Conservation (phyloP, 2,888 invertebrate species). For the Iphiclides podalirius region DNA sequence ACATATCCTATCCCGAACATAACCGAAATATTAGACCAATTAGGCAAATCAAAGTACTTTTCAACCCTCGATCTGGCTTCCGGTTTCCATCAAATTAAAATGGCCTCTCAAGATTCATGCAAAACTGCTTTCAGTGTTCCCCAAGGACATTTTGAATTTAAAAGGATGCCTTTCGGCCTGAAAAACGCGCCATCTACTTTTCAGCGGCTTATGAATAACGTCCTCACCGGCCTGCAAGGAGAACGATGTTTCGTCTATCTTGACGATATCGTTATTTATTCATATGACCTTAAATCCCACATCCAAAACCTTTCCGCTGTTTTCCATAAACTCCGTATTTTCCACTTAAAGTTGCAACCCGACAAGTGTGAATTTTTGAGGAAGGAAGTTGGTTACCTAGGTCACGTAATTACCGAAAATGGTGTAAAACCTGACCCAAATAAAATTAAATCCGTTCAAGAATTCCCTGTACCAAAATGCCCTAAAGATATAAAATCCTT, state of each 20-base stretch:
- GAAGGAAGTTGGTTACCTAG: slow-evolving; percentile 29
- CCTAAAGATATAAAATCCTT: slow-evolving; percentile 24
- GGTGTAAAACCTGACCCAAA: slow-evolving; percentile 35
- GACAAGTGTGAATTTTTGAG: slow-evolving; percentile 36
- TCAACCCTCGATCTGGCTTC: slow-evolving; percentile 25
- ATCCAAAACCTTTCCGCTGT: neutral
- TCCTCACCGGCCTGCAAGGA: slow-evolving; percentile 29
- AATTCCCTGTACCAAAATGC: too few relatives aligned
- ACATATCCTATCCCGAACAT: neutral
- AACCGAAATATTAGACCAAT: slow-evolving; percentile 31
- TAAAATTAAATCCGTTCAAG: slow-evolving; percentile 24
- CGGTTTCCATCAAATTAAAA: slow-evolving; percentile 27
- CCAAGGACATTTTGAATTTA: slow-evolving; percentile 27
- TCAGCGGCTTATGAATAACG: neutral
- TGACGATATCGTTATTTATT: neutral
- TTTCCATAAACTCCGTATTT: slow-evolving; percentile 21
- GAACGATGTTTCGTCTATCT: slow-evolving; percentile 27
- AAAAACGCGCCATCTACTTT: slow-evolving; percentile 28
- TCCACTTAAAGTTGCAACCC: slow-evolving; percentile 34
- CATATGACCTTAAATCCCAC: too few relatives aligned
- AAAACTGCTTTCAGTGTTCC: slow-evolving; percentile 29
- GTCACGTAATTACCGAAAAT: slow-evolving; percentile 33
- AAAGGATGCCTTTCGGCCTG: slow-evolving; percentile 25
- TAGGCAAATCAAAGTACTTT: slow-evolving; percentile 32
- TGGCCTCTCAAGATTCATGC: neutral